Conservation (phyloP, 2,888 invertebrate genomes). For the Hirtodrosophila cameraria region DNA sequence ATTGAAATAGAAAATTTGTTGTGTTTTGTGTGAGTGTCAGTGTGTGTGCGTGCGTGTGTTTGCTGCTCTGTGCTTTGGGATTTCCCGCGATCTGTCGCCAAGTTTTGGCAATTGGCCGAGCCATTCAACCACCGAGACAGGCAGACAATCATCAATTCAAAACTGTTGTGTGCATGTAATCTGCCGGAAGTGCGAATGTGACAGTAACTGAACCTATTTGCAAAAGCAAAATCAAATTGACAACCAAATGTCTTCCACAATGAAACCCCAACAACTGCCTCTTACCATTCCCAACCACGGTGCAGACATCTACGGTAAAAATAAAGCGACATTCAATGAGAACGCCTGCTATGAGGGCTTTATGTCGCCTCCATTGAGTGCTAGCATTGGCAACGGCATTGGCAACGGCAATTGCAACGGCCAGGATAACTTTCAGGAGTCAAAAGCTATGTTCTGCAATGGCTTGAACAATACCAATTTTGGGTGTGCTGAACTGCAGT, state of each 20-base stretch:
- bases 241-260: conserved; percentile 68
- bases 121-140: conserved; percentile 26
- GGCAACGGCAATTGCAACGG: conserved; percentile 16
- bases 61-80: conserved; percentile 70
- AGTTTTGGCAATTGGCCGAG: conserved; percentile 73
- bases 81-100: conserved; percentile 79
- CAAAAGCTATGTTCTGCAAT: conserved; percentile 31
- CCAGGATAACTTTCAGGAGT: conserved; percentile 60
- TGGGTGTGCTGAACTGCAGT: conserved; percentile 72
- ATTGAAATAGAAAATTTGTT: conserved; percentile 26
- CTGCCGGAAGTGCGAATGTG: conserved; percentile 67
- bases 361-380: conserved; percentile 79
- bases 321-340: conserved; percentile 21
- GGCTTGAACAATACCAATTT: conserved; percentile 53
- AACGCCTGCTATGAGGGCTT: conserved; percentile 53
- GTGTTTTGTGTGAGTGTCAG: conserved; percentile 13
- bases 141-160: conserved; percentile 22
- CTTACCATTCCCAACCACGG: conserved; percentile 59
- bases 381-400: conserved; percentile 36
- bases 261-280: conserved; percentile 66
- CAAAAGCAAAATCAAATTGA: conserved; percentile 8
- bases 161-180: conserved; percentile 14
- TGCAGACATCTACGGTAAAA: conserved; percentile 45
- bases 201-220: conserved; percentile 19
- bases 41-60: conserved; percentile 22